These are phyloP conservation scores for Cheiracanthium punctorium DNA, from an alignment of 2,888 invertebrate genomes.

Conservation along the genomic window DNA sequence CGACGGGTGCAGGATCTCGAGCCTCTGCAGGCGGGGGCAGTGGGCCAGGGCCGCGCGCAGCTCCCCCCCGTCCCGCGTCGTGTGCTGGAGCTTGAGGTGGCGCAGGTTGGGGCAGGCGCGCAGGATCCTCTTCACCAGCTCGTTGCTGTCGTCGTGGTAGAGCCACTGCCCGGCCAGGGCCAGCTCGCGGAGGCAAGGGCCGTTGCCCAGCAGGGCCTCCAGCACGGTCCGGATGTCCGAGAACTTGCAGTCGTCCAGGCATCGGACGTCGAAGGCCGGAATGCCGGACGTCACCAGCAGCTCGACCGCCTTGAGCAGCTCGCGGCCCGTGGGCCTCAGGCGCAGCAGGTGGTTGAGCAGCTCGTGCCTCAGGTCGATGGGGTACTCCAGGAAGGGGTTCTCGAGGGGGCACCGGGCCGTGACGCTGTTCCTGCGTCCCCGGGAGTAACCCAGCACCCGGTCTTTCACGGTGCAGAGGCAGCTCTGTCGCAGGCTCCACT, in stretches of 20 bases:
- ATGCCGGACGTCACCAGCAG: constrained; percentile 68
- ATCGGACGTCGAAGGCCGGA: constrained; percentile 67
- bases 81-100: constrained; percentile 70
- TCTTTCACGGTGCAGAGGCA: constrained; percentile 63
- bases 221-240: constrained; percentile 55
- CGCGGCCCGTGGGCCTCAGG: constrained; percentile 59
- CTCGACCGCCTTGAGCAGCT: constrained; percentile 65
- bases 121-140: constrained; percentile 54
- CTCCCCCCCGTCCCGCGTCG: constrained; percentile 60
- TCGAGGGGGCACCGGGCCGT: constrained; percentile 23
- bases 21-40: constrained; percentile 65
- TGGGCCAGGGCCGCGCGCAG: constrained; percentile 59
- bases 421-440: constrained; percentile 54
- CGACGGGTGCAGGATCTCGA: constrained; percentile 72
- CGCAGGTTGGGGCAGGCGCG: constrained; percentile 60
- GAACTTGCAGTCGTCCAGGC: constrained; percentile 69
- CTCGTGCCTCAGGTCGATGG: constrained; percentile 70
- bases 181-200: constrained; percentile 60
- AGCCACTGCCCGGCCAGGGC: constrained; percentile 70
- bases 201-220: constrained; percentile 42
- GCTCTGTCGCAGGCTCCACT: constrained; percentile 59
- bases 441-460: constrained; percentile 58
- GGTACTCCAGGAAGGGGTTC: constrained; percentile 67
- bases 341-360: constrained; percentile 70
- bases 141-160: constrained; percentile 39